phyloP scores from a whole-genome alignment of 2,797 vertebrate species.

The Paramormyrops hopkinsi region DNA sequence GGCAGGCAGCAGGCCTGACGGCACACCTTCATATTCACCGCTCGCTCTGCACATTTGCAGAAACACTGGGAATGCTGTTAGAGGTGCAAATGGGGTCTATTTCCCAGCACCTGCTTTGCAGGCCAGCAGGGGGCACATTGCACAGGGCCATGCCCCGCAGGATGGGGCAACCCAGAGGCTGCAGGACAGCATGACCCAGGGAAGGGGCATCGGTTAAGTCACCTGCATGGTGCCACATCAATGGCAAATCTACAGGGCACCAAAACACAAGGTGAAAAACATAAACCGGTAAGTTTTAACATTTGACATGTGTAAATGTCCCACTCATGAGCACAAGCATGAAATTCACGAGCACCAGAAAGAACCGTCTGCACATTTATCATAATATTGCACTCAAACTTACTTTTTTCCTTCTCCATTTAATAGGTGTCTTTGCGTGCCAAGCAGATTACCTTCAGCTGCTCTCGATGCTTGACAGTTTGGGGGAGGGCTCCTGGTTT shows the following conservation, averaged over 20 bases:
- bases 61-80: slow-evolving; percentile 13
- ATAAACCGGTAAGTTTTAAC: neutral
- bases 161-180: neutral
- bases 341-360: neutral
- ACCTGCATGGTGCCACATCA: neutral
- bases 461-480: neutral
- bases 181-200: neutral
- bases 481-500: neutral
- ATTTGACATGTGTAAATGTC: neutral
- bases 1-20: neutral
- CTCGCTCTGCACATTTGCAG: neutral
- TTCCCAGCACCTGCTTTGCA: neutral
- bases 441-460: neutral
- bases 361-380: neutral
- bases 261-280: neutral
- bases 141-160: neutral
- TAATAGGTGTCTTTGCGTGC: neutral
- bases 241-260: neutral
- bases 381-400: neutral
- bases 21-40: neutral
- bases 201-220: neutral
- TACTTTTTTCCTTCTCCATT: neutral
- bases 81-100: neutral
- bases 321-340: neutral
- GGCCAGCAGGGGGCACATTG: neutral